Evolutionary conservation across 2,888 invertebrate species (phyloP).

Genomic region (Tetrapedia diversipes): DNA sequence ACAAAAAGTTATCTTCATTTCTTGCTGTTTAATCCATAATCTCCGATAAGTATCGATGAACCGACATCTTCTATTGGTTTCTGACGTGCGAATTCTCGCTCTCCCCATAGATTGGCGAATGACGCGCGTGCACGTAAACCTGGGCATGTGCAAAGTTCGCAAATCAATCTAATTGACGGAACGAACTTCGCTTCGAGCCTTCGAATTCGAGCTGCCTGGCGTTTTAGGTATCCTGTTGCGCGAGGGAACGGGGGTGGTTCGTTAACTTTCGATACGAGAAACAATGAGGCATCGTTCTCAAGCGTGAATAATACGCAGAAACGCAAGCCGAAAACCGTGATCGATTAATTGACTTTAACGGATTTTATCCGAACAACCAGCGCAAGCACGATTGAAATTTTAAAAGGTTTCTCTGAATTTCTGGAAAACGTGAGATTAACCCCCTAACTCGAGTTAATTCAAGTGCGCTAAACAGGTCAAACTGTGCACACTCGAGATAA

Average conservation of each 20-base stretch:
- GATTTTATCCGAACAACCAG: background rate
- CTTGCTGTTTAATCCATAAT: no score
- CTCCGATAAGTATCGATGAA: no score
- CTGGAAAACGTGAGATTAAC: background rate
- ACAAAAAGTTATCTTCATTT: no score
- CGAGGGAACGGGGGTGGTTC: background rate
- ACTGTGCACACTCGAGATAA: no score
- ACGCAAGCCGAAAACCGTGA: background rate
- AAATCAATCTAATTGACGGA: slow-evolving; percentile 19
- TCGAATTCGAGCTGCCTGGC: background rate
- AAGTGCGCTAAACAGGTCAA: no score
- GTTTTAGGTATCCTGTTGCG: background rate
- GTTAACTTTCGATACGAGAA: background rate
- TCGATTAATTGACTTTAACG: slow-evolving; percentile 33
- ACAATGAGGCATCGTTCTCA: slow-evolving; percentile 10
- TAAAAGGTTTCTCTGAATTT: background rate
- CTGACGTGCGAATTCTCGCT: background rate
- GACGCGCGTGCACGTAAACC: background rate
- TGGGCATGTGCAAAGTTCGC: background rate
- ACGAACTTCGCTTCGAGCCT: background rate
- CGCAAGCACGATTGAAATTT: slow-evolving; percentile 3
- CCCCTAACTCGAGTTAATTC: no score
- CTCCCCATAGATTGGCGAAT: background rate
- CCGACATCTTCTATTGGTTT: no score
- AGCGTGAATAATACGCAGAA: background rate